These are phyloP conservation scores for Emydocephalus ijimae DNA, from an alignment of 2,113 vertebrate genomes.

Conservation along the genomic window DNA sequence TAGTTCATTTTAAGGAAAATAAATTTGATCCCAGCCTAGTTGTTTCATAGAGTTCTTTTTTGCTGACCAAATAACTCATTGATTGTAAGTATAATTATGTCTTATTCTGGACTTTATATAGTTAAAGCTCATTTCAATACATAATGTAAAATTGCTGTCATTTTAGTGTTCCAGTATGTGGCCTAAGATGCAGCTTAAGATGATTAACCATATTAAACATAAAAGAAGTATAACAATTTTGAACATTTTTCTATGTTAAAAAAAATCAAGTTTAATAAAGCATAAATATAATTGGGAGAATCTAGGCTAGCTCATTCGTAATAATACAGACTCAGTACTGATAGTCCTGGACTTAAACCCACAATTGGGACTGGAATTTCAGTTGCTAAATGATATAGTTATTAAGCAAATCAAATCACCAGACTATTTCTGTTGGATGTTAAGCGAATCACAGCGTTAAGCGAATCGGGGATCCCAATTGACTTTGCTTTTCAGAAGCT, in stretches of 20 bases:
- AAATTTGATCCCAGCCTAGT: background rate
- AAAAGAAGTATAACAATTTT: background rate
- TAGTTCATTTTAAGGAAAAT: background rate
- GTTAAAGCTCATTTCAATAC: background rate
- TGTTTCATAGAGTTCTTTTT: background rate
- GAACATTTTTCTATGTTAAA: background rate
- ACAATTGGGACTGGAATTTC: background rate
- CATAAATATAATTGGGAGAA: background rate
- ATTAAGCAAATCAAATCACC: background rate
- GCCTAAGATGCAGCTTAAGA: background rate
- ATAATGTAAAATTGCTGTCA: background rate
- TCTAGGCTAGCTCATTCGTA: background rate
- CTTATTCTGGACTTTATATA: background rate
- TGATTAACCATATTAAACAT: background rate
- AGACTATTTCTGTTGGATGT: background rate
- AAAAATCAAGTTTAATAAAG: background rate
- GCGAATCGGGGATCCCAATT: background rate
- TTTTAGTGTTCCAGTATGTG: background rate
- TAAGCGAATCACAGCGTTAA: background rate
- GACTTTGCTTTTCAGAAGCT: background rate
- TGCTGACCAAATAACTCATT: background rate
- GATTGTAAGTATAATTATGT: background rate
- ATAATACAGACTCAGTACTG: background rate
- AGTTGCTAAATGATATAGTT: background rate
- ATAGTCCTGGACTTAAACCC: background rate